Conservation (phyloP, 2,888 invertebrate genomes). For the Tachina lurida region DNA sequence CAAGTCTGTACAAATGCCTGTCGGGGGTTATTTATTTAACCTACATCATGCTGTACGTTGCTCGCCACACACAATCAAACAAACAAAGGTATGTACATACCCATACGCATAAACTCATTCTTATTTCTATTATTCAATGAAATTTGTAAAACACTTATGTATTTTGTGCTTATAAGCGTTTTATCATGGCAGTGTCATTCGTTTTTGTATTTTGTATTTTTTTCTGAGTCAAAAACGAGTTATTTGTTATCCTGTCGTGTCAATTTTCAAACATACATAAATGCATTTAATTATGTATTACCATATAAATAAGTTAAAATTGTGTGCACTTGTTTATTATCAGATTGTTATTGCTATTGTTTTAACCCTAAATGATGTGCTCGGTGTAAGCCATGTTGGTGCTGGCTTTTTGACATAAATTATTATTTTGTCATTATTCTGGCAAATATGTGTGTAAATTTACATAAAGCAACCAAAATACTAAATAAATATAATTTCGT, state of each 20-base stretch:
- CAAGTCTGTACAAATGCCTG: not conserved
- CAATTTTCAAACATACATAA: not conserved
- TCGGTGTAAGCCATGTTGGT: not conserved
- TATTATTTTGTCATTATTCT: conserved; percentile 55
- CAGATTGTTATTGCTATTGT: conserved; percentile 16
- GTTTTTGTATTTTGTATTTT: conserved; percentile 14
- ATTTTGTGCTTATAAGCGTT: conserved; percentile 23
- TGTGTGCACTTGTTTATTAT: not conserved
- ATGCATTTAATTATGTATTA: conserved; percentile 8
- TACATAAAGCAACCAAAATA: not conserved
- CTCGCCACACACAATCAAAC: not conserved
- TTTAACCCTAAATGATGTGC: conserved; percentile 17
- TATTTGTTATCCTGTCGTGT: conserved; percentile 39
- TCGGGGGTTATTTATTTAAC: conserved; percentile 47
- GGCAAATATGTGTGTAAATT: not conserved
- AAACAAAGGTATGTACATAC: no score
- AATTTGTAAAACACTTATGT: not conserved
- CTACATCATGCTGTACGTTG: not conserved
- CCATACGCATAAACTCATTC: not conserved
- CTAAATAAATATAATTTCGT: not conserved
- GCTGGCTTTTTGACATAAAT: conserved; percentile 55
- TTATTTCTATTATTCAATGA: not conserved
- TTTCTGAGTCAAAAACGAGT: not conserved
- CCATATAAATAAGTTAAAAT: not conserved
- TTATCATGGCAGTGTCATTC: conserved; percentile 42